A percentile compares a stretch with the other conserved stretches of the same genome.
Evolutionary conservation across 2,113 vertebrate genomes (phyloP).

Genomic region (Chrysemys picta): DNA sequence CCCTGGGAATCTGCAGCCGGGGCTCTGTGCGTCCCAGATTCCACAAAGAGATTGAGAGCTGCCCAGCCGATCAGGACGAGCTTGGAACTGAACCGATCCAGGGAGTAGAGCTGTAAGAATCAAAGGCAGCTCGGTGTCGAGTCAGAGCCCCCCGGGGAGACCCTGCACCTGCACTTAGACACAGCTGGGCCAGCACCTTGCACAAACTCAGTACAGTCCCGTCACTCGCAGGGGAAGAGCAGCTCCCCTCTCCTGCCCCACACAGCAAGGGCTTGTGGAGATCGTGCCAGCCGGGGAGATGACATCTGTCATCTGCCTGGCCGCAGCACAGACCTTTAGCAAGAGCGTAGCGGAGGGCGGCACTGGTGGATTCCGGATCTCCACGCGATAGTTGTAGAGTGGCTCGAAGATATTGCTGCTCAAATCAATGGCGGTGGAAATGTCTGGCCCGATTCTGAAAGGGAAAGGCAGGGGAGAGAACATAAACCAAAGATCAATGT

Average conservation of each 20-base stretch:
- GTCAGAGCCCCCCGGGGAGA: too few relatives aligned
- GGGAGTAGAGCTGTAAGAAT: slow-evolving; percentile 41
- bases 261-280: too few relatives aligned
- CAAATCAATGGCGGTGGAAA: slow-evolving; percentile 46
- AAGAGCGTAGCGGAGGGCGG: slow-evolving; percentile 45
- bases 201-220: too few relatives aligned
- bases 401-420: slow-evolving; percentile 58
- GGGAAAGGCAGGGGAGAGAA: not conserved
- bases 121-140: not conserved
- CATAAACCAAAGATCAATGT: not conserved
- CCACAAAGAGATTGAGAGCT: slow-evolving; percentile 54
- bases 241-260: too few relatives aligned
- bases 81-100: slow-evolving; percentile 12
- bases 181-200: too few relatives aligned
- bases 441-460: slow-evolving; percentile 53
- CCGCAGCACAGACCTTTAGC: slow-evolving; percentile 36
- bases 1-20: slow-evolving; percentile 12
- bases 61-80: slow-evolving; percentile 57
- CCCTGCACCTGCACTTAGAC: too few relatives aligned
- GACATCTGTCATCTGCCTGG: not conserved
- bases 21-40: slow-evolving; percentile 28
- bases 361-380: slow-evolving; percentile 20
- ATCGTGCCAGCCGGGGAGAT: too few relatives aligned
- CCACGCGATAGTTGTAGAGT: slow-evolving; percentile 19
- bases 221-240: too few relatives aligned